Percentiles rank a stretch among this genome's conserved stretches.
Evolutionary conservation across 1,140 invertebrate species (phyloP).

Genomic region (Anthonomus grandis): DNA sequence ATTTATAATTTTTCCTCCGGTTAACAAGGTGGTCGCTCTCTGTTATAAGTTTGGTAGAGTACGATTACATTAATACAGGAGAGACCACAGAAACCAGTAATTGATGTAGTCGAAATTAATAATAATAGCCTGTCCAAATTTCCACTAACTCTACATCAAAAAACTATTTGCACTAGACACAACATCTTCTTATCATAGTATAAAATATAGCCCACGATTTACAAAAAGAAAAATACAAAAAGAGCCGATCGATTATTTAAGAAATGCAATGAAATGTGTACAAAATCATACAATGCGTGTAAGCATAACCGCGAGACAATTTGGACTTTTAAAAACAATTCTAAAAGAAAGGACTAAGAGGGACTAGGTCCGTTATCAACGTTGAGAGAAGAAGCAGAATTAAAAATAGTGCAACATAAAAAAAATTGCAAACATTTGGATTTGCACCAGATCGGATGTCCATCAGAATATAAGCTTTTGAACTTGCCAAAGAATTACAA

Average conservation of each 20-base stretch:
- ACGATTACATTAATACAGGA: background rate
- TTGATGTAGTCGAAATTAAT: background rate
- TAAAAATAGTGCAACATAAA: conserved; percentile 1
- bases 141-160: too few relatives aligned
- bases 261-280: background rate
- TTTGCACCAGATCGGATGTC: conserved; percentile 9
- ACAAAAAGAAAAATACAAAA: background rate
- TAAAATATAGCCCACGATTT: background rate
- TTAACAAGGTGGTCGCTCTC: background rate
- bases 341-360: background rate
- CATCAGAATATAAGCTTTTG: conserved; percentile 3
- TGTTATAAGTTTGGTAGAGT: background rate
- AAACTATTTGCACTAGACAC: too few relatives aligned
- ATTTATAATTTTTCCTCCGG: background rate
- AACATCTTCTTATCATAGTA: background rate
- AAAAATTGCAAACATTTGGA: conserved; percentile 13
- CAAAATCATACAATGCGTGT: background rate
- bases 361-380: conserved; percentile 2
- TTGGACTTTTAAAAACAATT: background rate
- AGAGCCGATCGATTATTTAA: background rate
- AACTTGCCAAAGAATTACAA: conserved; percentile 4
- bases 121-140: too few relatives aligned
- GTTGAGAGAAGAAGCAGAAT: conserved; percentile 11
- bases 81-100: background rate
- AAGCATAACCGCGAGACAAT: background rate